Evolutionary conservation across 2,888 invertebrate species (phyloP), one percentile per base, ranked within the genome.

Genomic region (Octonoba sinensis): DNA sequence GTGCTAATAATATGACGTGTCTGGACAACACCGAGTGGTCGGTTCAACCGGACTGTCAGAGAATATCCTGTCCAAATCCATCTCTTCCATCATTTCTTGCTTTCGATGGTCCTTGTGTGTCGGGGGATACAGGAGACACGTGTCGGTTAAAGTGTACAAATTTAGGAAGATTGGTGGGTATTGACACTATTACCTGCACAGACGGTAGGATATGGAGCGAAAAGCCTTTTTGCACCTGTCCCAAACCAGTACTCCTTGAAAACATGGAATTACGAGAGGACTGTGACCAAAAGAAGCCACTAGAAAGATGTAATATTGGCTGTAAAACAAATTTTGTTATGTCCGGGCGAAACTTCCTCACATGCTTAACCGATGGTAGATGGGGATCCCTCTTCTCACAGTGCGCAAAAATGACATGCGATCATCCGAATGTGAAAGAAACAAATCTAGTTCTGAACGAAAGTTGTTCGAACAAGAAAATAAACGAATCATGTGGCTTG

Each of bases 241-340:
- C 54, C 4, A 18, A 15, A 24, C 54, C 60, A 4, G 36, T 36
- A 6, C 22, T 69, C 1, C 18, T 22, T 0, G n/a, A 18, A 36
- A 20, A 24, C 20, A 11, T 77, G 13, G 46, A 47, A 64, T 56
- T n/a, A 2, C 24, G 18, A n/a, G 54, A 24, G 15, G 24, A 46
- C 13, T 76, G 76, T 36, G 27, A 20, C 0, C 51, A 51, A 0
- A 72, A 59, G 46, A 20, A 59, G 20, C 15, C 46, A 22, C 51
- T 49, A 1, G 11, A 27, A 0, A 22, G 18, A 8, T 78, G 72
- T 20, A 36, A 20, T 16, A 18, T 72, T 4, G 16, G 15, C 8
- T 78, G 66, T 46, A 71, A 78, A 49, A 3, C 49, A 12, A 22
- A 24, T 6, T 54, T 54, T n/a, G 20, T 27, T 24, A n/a, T 44